These are phyloP conservation scores for Propithecus deckenii DNA, from an alignment of 2,797 vertebrate genomes.

Conservation along the genomic window DNA sequence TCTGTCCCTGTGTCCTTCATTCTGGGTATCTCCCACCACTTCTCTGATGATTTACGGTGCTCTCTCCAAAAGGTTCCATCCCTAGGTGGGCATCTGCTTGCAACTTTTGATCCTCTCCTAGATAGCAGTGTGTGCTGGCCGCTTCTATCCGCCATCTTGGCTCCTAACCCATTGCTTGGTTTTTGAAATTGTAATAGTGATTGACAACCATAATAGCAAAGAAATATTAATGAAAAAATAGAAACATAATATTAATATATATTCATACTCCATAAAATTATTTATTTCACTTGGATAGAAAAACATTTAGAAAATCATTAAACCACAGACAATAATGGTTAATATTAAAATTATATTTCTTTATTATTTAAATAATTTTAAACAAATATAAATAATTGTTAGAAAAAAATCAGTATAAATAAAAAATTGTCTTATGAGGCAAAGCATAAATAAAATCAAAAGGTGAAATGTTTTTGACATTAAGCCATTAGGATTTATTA, in stretches of 20 bases:
- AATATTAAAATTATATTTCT: conserved; percentile 25
- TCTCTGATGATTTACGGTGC: no score
- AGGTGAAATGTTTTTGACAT: conserved; percentile 24
- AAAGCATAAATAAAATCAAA: conserved; percentile 55
- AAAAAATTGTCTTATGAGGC: conserved; percentile 11
- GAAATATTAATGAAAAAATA: conserved; percentile 62
- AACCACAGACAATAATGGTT: conserved; percentile 32
- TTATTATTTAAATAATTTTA: conserved; percentile 67
- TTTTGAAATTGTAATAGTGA: conserved; percentile 50
- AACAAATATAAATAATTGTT: conserved; percentile 33
- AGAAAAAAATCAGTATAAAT: conserved; percentile 33
- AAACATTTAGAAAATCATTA: conserved; percentile 70
- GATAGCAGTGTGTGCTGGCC: no score
- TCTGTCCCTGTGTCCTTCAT: no score
- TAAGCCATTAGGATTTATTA: conserved; percentile 30
- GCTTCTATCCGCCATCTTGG: no score
- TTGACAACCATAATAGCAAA: conserved; percentile 54
- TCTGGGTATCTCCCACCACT: no score
- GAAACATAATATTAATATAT: conserved; percentile 49
- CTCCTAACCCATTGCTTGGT: background rate
- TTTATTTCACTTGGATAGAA: conserved; percentile 67
- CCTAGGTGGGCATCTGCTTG: no score
- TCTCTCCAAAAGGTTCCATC: no score
- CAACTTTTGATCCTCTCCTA: no score
- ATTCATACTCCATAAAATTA: conserved; percentile 61